Conservation (phyloP, 2,888 invertebrate genomes). For the Acleris literana region DNA sequence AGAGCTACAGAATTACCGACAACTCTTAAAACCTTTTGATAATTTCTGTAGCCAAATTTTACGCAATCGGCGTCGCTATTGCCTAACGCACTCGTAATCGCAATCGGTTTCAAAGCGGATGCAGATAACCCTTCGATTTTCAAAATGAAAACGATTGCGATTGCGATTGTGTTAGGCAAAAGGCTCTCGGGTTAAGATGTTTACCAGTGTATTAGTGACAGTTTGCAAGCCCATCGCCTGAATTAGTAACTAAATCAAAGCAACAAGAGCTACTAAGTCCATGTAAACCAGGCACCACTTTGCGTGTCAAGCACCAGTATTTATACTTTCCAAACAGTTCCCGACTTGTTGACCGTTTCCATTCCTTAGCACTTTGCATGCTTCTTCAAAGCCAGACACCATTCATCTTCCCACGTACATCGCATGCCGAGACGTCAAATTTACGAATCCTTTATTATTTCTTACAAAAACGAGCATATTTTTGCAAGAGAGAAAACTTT, state of each 20-base stretch:
- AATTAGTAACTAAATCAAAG: not conserved
- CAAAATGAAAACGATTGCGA: too few relatives aligned
- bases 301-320: conserved; percentile 23
- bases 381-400: conserved; percentile 57
- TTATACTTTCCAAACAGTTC: conserved; percentile 23
- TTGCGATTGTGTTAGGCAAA: too few relatives aligned
- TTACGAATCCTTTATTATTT: conserved; percentile 78
- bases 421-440: conserved; percentile 49
- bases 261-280: not conserved
- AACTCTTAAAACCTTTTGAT: too few relatives aligned
- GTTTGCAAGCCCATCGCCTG: too few relatives aligned
- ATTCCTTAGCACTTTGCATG: conserved; percentile 41
- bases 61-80: too few relatives aligned
- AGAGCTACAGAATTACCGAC: too few relatives aligned
- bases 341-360: conserved; percentile 32
- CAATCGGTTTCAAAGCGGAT: too few relatives aligned
- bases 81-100: too few relatives aligned
- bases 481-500: conserved; percentile 74
- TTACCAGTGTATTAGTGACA: too few relatives aligned
- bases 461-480: conserved; percentile 71
- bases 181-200: too few relatives aligned
- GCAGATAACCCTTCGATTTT: too few relatives aligned
- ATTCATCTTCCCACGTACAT: conserved; percentile 58
- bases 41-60: too few relatives aligned
- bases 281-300: not conserved